These are phyloP conservation scores for Pelodytes ibericus DNA, from an alignment of 2,797 vertebrate species.

Conservation along the genomic window DNA sequence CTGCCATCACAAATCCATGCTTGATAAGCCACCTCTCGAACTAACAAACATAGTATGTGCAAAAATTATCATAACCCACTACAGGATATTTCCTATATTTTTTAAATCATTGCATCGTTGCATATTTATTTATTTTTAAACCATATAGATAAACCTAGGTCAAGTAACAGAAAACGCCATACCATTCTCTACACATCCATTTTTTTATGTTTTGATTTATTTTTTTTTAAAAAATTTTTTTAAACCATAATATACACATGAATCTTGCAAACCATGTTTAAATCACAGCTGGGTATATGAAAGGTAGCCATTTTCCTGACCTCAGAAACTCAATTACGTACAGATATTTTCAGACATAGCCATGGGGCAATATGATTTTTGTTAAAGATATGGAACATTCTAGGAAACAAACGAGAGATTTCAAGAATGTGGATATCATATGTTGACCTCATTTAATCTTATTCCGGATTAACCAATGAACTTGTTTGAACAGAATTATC, in stretches of 20 bases:
- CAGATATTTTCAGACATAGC: conserved; percentile 9
- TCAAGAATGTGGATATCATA: neutral
- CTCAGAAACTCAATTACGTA: conserved; percentile 5
- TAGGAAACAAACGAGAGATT: neutral
- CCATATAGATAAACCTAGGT: neutral
- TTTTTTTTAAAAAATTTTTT: neutral
- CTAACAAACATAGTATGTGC: too few relatives aligned
- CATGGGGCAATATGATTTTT: conserved; percentile 3
- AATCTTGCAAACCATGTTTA: neutral
- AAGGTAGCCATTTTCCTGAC: conserved; percentile 7
- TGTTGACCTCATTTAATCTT: neutral
- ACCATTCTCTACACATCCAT: neutral
- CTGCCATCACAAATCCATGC: too few relatives aligned
- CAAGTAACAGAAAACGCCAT: neutral
- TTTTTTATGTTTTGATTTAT: neutral
- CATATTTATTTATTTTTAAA: too few relatives aligned
- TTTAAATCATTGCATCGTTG: neutral
- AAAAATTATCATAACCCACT: too few relatives aligned
- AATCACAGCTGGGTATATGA: neutral
- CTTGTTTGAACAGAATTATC: neutral
- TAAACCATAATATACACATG: neutral
- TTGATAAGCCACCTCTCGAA: too few relatives aligned
- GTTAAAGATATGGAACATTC: neutral
- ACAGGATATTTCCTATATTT: neutral
- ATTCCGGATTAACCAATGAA: neutral